Evolutionary conservation across 37 sponge, comb jelly and placozoan species (phyloP), one percentile per base, ranked within the genome.

Genomic region (Diacarnus erythraeanus): DNA sequence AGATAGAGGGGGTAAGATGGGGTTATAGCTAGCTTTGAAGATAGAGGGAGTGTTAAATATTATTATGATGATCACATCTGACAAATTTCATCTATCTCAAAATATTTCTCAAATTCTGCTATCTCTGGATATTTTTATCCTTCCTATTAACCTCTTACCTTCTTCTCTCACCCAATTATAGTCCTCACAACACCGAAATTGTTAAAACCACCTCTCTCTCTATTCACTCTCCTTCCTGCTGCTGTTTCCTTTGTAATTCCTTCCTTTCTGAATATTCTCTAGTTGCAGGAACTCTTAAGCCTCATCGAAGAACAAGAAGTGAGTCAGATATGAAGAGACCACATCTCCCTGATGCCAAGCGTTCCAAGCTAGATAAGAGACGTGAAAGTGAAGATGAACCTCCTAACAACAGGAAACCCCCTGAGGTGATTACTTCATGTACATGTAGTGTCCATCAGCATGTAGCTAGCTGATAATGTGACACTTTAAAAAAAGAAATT

Each of bases 321-420:
- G 88, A 87, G 59, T 87, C 88, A 12, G 88, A 77, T 71, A 20
- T 47, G 27, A 85, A 79, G 41, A 47, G 25, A 3, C 21, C 42
- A n/a, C 23, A 31, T 12, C n/a, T 41, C n/a, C 75, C 83, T 31
- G 43, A 47, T 0, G 34, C 76, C 0, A 76, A 67, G 42, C 37
- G 60, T 34, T 51, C 39, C 25, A 60, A 56, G 39, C 30, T 76
- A 42, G 72, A 59, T 33, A 71, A 38, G n/a, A 47, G 34, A 63
- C 59, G 25, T 56, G 33, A 56, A 37, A 68, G 71, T 42, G 33
- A 59, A 2, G 67, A 66, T 0, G 73, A 77, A 21, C 88, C 88
- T 31, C 88, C 88, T 42, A 87, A 87, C 33, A 44, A 47, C 38
- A 81, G 77, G 31, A 47, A 75, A 40, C 82, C 82, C 21, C 88